A percentile compares a stretch with the other conserved stretches of the same genome.
Conservation (phyloP, 2,888 invertebrate genomes). For the Campaea margaritaria region DNA sequence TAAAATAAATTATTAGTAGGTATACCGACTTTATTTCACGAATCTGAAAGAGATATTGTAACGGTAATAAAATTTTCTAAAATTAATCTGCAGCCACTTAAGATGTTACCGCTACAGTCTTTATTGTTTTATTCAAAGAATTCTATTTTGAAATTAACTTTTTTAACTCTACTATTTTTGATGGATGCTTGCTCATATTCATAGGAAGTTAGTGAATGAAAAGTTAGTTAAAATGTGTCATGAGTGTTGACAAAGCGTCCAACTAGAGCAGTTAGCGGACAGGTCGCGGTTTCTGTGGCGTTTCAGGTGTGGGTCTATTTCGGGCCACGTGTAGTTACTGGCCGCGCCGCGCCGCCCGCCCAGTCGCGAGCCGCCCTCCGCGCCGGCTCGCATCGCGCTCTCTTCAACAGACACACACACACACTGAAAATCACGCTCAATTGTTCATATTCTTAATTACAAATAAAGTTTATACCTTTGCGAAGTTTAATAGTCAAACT, state of each 20-base stretch:
- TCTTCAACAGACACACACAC: slow-evolving; percentile 2
- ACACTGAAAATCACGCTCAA: slow-evolving; percentile 38
- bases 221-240: slow-evolving; percentile 56
- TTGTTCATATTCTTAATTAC: slow-evolving; percentile 16
- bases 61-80: slow-evolving; percentile 40
- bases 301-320: slow-evolving; percentile 83
- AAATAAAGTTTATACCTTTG: slow-evolving; percentile 4
- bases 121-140: slow-evolving; percentile 29
- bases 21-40: slow-evolving; percentile 31
- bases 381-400: slow-evolving; percentile 51
- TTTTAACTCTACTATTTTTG: not conserved
- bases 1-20: slow-evolving; percentile 44
- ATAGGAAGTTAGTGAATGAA: slow-evolving; percentile 40
- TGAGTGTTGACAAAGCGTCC: slow-evolving; percentile 70
- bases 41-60: slow-evolving; percentile 37
- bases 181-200: slow-evolving; percentile 13
- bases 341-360: slow-evolving; percentile 68
- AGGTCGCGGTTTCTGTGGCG: slow-evolving; percentile 68
- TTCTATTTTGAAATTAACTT: not conserved
- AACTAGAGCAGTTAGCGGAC: slow-evolving; percentile 63
- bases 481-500: slow-evolving; percentile 25
- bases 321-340: slow-evolving; percentile 58
- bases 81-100: slow-evolving; percentile 38
- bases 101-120: slow-evolving; percentile 29
- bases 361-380: slow-evolving; percentile 64